Percentiles rank a stretch among this genome's conserved stretches.
Conservation (phyloP, 2,888 invertebrate genomes). For the Lasioglossum morio region DNA sequence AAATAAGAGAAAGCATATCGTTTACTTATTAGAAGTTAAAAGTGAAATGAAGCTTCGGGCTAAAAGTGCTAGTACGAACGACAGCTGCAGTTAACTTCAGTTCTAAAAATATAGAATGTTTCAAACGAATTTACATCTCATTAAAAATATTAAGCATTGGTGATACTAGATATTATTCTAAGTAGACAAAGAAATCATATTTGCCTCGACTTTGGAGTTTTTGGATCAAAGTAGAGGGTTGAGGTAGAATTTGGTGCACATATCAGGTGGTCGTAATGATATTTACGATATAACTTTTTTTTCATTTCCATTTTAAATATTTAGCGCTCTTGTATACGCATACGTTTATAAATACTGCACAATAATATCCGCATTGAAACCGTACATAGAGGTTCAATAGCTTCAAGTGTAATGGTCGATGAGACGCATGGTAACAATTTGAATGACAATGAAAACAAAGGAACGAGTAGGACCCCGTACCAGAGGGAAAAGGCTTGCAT, state of each 20-base stretch:
- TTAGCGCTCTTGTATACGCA: slow-evolving; percentile 42
- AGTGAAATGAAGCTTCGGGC: slow-evolving; percentile 46
- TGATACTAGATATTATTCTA: slow-evolving; percentile 22
- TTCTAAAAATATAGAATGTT: slow-evolving; percentile 11
- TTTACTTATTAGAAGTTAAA: background rate
- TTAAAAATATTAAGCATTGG: slow-evolving; percentile 26
- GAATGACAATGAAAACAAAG: slow-evolving; percentile 54
- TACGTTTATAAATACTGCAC: slow-evolving; percentile 51
- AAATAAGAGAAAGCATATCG: background rate
- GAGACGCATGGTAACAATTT: slow-evolving; percentile 61
- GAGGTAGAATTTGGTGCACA: slow-evolving; percentile 72
- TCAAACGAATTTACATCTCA: slow-evolving; percentile 32
- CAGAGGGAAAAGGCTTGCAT: slow-evolving; percentile 63
- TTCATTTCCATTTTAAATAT: slow-evolving; percentile 35
- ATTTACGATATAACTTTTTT: slow-evolving; percentile 57
- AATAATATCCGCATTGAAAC: slow-evolving; percentile 44
- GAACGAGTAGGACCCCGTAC: slow-evolving; percentile 59
- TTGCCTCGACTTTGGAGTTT: slow-evolving; percentile 47
- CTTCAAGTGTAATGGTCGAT: slow-evolving; percentile 47
- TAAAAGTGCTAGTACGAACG: slow-evolving; percentile 57
- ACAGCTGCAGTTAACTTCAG: slow-evolving; percentile 7
- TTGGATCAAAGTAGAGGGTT: slow-evolving; percentile 61
- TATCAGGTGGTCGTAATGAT: slow-evolving; percentile 63
- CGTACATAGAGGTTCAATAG: slow-evolving; percentile 50
- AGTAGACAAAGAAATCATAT: slow-evolving; percentile 25